Evolutionary conservation across 1,140 invertebrate genomes (phyloP).

Genomic region (Manduca sexta): DNA sequence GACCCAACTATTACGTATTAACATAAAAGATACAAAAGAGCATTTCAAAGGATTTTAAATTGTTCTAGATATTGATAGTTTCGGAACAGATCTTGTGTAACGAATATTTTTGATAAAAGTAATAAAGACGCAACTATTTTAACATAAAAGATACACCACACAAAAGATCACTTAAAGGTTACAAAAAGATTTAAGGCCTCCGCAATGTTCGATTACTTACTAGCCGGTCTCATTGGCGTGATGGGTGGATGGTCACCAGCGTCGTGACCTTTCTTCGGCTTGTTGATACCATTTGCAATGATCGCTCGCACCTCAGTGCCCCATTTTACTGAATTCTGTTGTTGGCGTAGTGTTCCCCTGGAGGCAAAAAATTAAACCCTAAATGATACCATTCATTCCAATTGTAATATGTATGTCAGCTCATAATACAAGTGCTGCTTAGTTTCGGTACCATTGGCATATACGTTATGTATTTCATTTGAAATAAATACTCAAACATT

Average conservation of each 20-base stretch:
- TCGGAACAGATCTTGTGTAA: too few species aligned
- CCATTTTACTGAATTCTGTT: constrained; percentile 84
- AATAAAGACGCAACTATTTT: too few species aligned
- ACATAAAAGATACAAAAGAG: too few species aligned
- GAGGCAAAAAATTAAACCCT: constrained; percentile 9
- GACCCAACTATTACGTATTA: too few species aligned
- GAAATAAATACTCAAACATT: neutral
- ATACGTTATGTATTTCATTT: neutral
- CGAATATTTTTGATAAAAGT: too few species aligned
- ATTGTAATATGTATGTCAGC: too few species aligned
- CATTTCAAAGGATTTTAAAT: too few species aligned
- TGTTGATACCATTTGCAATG: constrained; percentile 79
- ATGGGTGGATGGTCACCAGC: constrained; percentile 99
- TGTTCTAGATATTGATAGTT: too few species aligned
- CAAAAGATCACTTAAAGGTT: too few species aligned
- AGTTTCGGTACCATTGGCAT: neutral
- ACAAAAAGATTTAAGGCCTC: too few species aligned
- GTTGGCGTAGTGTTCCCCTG: constrained; percentile 82
- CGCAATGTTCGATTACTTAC: constrained; percentile 31
- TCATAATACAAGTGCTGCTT: too few species aligned
- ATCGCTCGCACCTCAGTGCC: constrained; percentile 78
- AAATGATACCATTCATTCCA: neutral
- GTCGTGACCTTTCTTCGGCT: constrained; percentile 93
- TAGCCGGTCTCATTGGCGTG: constrained; percentile 93
- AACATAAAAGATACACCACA: too few species aligned